These are phyloP conservation scores for Conopomorpha cramerella DNA, from an alignment of 1,140 invertebrate species.

Conservation along the genomic window DNA sequence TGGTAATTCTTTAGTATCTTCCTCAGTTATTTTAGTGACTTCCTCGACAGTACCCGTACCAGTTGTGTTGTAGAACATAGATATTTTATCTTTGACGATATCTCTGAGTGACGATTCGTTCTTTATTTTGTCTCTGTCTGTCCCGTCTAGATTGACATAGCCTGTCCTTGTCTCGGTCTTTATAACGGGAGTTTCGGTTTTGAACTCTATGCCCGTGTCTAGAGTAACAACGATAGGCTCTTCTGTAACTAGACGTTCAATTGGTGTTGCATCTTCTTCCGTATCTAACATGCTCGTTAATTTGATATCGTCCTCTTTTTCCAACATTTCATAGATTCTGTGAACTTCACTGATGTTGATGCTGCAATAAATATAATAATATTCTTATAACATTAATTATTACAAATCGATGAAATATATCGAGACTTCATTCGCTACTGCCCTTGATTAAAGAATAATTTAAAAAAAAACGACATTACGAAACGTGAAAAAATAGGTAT, in stretches of 20 bases:
- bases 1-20: slow-evolving; percentile 9
- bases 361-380: slow-evolving; percentile 26
- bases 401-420: no score
- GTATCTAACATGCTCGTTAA: slow-evolving; percentile 42
- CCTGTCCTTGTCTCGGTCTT: slow-evolving; percentile 47
- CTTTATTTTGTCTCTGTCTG: slow-evolving; percentile 35
- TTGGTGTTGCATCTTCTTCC: no score
- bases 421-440: no score
- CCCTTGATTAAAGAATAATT: no score
- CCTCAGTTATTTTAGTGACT: no score
- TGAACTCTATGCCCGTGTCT: no score
- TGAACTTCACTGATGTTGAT: slow-evolving; percentile 54
- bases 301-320: slow-evolving; percentile 51
- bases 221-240: no score
- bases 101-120: slow-evolving; percentile 30
- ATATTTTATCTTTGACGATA: slow-evolving; percentile 34
- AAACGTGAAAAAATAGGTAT: no score
- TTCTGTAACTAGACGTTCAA: no score
- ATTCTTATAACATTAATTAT: no score
- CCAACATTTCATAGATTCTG: slow-evolving; percentile 48
- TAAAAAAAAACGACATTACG: no score
- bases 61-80: slow-evolving; percentile 24
- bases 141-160: slow-evolving; percentile 50
- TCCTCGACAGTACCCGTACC: slow-evolving; percentile 9
- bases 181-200: no score